Base-by-base conservation (phyloP, 2,113 vertebrate genomes). In the Macquaria australasica region DNA sequence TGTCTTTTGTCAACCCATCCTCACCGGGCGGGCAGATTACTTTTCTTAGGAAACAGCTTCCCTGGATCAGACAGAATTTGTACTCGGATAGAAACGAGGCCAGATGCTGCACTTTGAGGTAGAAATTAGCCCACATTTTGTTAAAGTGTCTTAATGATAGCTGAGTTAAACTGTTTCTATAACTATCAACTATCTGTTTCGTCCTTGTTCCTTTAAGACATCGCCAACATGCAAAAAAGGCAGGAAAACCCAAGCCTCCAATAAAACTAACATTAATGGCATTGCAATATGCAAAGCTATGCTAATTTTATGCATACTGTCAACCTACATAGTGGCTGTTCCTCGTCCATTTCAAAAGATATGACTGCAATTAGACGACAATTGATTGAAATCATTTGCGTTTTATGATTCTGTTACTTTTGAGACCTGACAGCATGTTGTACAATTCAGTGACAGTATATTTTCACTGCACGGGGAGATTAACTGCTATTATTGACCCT, bases 221-320 rank as follows among this genome's bases (percentile, higher is more conserved):
- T 82, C 41, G 51, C 50, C 73, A 82, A 34, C 6, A n/a, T 60
- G 69, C 34, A 70, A 39, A 73, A 76, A 74, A 81, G 67, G 41
- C 75, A 77, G 75, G 74, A 81, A 86, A 83, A 87, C 74, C 77
- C 37, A 20, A 70, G 69, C 84, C 67, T 69, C 83, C 72, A 86
- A 90, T 93, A 91, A 91, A 93, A 92, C 88, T 69, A 91, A 56
- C 88, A 91, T 90, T 92, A 93, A 91, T 92, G 72, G 55, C 25
- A 58, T 25, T n/a, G 83, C 77, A 23, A 79, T 93, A 93, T 93
- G 92, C 91, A 92, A 92, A 94, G 78, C 86, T 89, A 94, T 94
- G 94, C 89, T 82, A 95, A 95, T 93, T 83, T 77, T 91, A 94
- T 94, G 92, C 93, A 92, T 5, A 89, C 90, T 92, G 94, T 94